phyloP scores from a whole-genome alignment of 2,797 vertebrate species.

The Acanthurus tractus region DNA sequence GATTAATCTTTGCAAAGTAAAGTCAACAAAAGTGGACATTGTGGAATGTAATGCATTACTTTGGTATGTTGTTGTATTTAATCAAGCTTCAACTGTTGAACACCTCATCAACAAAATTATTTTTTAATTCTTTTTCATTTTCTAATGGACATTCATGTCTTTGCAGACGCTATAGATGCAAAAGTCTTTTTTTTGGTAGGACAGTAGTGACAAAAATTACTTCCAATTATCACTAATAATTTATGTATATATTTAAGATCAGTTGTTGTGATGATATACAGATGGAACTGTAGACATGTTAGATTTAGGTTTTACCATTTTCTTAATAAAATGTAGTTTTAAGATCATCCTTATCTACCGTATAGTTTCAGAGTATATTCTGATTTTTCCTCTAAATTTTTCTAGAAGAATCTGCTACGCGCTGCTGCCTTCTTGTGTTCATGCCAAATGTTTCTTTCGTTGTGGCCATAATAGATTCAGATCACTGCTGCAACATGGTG shows the following conservation, averaged over 20 bases:
- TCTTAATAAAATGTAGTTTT: not conserved
- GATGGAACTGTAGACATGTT: not conserved
- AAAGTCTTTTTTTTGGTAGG: not conserved
- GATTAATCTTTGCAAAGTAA: not conserved
- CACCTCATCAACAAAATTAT: not conserved
- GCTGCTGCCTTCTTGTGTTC: no score
- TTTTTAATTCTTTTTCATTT: constrained; percentile 28
- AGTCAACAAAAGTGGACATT: not conserved
- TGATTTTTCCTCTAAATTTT: no score
- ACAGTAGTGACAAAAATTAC: not conserved
- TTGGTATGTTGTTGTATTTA: constrained; percentile 16
- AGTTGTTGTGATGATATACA: constrained; percentile 7
- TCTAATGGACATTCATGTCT: not conserved
- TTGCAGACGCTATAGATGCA: not conserved
- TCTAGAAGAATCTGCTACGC: no score
- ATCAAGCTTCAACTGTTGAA: not conserved
- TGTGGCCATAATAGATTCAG: no score
- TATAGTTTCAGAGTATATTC: not conserved
- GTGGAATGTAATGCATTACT: constrained; percentile 8
- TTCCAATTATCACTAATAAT: not conserved
- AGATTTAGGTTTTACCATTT: no score
- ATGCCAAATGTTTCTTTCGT: no score
- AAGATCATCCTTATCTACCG: not conserved
- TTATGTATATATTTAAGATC: not conserved
- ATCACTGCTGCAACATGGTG: not conserved